Evolutionary conservation across 2,888 invertebrate species (phyloP).

Genomic region (Apotomis turbidana): DNA sequence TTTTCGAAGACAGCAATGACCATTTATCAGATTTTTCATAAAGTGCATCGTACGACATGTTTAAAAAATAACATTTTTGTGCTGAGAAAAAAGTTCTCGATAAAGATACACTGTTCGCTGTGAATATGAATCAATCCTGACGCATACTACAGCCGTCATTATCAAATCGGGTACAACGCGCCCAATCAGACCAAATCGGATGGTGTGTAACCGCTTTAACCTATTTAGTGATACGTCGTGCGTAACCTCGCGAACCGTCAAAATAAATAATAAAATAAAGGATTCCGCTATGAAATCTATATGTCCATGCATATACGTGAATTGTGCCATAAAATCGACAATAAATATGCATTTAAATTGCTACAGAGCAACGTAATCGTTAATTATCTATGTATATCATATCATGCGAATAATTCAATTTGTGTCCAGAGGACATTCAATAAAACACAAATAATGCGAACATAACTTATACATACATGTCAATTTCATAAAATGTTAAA

Average conservation of each 20-base stretch:
- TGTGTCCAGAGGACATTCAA: conserved; percentile 7
- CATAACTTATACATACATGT: conserved; percentile 8
- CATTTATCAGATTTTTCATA: background rate
- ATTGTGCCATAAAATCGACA: conserved; percentile 28
- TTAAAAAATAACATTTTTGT: conserved; percentile 9
- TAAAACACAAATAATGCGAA: conserved; percentile 9
- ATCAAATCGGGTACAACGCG: background rate
- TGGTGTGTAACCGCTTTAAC: conserved; percentile 18
- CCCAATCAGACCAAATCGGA: conserved; percentile 7
- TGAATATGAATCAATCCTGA: no score
- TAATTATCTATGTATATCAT: background rate
- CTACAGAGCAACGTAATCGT: conserved; percentile 24
- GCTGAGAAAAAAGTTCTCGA: background rate
- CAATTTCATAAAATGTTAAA: background rate
- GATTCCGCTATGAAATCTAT: conserved; percentile 33
- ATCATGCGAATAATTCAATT: conserved; percentile 23
- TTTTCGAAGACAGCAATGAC: background rate
- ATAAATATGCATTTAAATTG: conserved; percentile 28
- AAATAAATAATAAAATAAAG: conserved; percentile 39
- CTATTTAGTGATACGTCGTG: conserved; percentile 23
- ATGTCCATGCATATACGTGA: conserved; percentile 23
- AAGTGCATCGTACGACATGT: background rate
- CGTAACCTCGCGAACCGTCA: conserved; percentile 29
- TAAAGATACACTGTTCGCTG: background rate
- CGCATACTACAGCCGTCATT: background rate